Base-by-base conservation (phyloP, 2,797 vertebrate species). In the Craterocephalus amniculus region DNA sequence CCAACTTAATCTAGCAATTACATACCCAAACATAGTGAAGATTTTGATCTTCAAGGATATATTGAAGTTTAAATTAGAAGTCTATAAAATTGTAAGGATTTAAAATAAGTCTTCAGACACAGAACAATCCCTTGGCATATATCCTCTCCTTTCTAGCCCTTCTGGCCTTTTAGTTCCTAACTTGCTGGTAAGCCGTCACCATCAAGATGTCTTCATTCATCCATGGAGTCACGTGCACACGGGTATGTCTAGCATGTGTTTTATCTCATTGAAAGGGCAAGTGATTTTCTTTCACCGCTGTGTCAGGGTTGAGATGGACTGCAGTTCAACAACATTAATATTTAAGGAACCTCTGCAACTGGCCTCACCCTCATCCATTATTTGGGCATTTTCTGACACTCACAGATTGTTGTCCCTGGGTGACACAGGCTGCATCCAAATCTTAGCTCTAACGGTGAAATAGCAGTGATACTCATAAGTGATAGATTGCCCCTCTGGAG, bases 261-360 rank as follows among this genome's bases (percentile, higher is more conserved):
- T 89, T 86, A 88, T 88, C 84, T 89, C 77, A 74, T 57, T 75
- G 79, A 85, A 83, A 81, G 87, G 74, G 48, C 78, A 85, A 88
- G 83, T 83, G 81, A 88, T 87, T 87, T 86, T 85, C 86, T 78
- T 78, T 88, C 85, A 84, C 76, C 8, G 24, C 74, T 18, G 80
- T 87, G 88, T 88, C 85, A 85, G 72, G 62, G 74, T 76, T 70
- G 81, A 85, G 89, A 89, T 90, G 86, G 80, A 86, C 85, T 88
- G 86, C 76, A 43, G 81, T 88, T 83, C 83, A 80, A 87, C 88
- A 79, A 78, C 91, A 91, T 93, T 88, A 92, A 92, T 93, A 93
- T 92, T 92, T 92, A 87, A 91, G 76, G 76, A 85, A 79, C 76
- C 78, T 82, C 73, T 36, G 81, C 83, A 63, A 74, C 67, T 51